phyloP scores from a whole-genome alignment of 2,113 vertebrate species.

The Oreotrochilus melanogaster region DNA sequence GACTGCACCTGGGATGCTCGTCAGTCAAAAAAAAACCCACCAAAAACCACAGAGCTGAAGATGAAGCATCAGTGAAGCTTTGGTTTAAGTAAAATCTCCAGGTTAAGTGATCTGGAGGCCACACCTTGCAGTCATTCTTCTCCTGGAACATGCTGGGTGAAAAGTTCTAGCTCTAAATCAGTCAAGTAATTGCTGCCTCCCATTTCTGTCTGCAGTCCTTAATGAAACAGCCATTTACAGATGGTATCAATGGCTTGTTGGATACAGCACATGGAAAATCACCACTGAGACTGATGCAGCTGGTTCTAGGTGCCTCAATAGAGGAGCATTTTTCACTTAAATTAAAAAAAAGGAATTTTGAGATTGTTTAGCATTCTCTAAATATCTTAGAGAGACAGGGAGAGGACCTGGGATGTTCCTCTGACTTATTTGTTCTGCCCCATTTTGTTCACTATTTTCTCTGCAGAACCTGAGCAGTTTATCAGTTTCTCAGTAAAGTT shows the following conservation, averaged over 20 bases:
- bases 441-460: not conserved
- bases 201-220: not conserved
- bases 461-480: not conserved
- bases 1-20: fast-evolving
- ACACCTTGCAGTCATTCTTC: not conserved
- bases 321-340: not conserved
- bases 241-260: not conserved
- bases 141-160: not conserved
- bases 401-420: not conserved
- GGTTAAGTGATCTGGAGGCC: not conserved
- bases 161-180: constrained; percentile 13
- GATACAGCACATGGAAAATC: constrained; percentile 14
- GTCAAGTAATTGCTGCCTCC: constrained; percentile 2
- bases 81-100: not conserved
- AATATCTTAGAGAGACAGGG: not conserved
- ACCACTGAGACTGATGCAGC: not conserved
- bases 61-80: not conserved
- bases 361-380: not conserved
- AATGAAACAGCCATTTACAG: constrained; percentile 34
- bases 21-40: not conserved
- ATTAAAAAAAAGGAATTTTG: constrained; percentile 26
- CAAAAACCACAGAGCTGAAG: not conserved
- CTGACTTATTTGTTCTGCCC: not conserved
- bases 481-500: not conserved
- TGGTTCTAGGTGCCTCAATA: not conserved